Evolutionary conservation across 2,113 vertebrate genomes (phyloP), one percentile per base, ranked within the genome.

Genomic region (Danio rerio): DNA sequence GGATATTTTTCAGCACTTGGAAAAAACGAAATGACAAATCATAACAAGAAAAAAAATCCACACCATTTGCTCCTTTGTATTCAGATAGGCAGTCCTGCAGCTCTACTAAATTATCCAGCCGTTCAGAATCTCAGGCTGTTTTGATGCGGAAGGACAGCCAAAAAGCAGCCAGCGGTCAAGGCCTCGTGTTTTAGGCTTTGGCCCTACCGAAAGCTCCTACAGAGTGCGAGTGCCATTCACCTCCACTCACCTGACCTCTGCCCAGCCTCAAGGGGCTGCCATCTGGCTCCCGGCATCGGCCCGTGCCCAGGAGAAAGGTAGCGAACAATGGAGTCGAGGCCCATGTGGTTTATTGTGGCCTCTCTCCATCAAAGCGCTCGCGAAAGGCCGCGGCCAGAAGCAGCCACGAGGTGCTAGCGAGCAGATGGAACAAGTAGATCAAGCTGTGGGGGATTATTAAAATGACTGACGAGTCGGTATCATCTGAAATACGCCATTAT

Each of bases 361-460:
- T 43, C 62, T 13, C 87, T 93, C 91, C 93, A 93, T 95, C 93
- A 93, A 93, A 94, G 91, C 89, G 87, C 87, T 87, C 90, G 86
- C 84, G 70, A 82, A 85, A 91, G 91, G 90, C 90, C 84, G 86
- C 91, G 81, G 89, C 90, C 87, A 21, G 87, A 88, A 84, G 88
- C 89, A 87, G 86, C 85, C 91, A 86, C 89, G 82, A 90, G 92
- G 91, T 89, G 88, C 89, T 90, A 90, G 91, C 77, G 92, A 95
- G 93, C 94, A 95, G 94, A 95, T 95, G 94, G 94, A 95, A 94
- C 91, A 94, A 93, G 93, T 92, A 92, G 91, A 94, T 94, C 93
- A 95, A 94, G 93, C 94, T 94, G 94, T 94, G 94, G 93, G 94
- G 92, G 94, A 94, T 94, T 94, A 94, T 93, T 94, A 94, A 94